Evolutionary conservation across 1,140 invertebrate species (phyloP).

Genomic region (Hyles euphorbiae): DNA sequence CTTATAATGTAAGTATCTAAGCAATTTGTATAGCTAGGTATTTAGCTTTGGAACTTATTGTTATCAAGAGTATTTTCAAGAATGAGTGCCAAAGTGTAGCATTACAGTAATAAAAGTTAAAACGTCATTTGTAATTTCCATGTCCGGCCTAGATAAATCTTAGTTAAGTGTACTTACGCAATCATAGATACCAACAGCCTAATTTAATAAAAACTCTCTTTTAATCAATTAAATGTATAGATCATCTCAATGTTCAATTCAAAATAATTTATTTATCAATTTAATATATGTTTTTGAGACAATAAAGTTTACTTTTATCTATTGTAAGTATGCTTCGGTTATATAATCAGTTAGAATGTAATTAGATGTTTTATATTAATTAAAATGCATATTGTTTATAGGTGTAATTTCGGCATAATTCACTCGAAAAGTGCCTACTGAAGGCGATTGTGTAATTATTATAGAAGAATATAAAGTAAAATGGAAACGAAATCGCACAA

Average conservation of each 20-base stretch:
- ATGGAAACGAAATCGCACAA: conserved; percentile 41
- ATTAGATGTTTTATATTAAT: conserved; percentile 10
- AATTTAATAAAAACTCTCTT: neutral
- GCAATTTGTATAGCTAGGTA: too few species aligned
- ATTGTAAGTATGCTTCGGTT: conserved; percentile 15
- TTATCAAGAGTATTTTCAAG: neutral
- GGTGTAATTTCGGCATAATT: conserved; percentile 13
- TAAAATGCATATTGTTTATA: conserved; percentile 12
- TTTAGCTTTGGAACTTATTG: too few species aligned
- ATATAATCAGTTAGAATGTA: conserved; percentile 9
- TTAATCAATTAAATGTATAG: neutral
- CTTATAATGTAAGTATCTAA: neutral
- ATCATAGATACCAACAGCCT: neutral
- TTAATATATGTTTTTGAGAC: conserved; percentile 24
- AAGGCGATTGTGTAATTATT: conserved; percentile 14
- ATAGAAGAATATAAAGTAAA: conserved; percentile 16
- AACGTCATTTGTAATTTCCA: neutral
- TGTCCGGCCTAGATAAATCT: neutral
- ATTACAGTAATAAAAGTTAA: neutral
- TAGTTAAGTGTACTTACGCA: conserved; percentile 1
- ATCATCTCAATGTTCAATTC: neutral
- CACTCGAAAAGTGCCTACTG: conserved; percentile 14
- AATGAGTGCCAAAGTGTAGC: conserved; percentile 1
- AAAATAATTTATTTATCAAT: neutral
- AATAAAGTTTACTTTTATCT: conserved; percentile 19